Conservation (phyloP, 2,888 invertebrate genomes). For the Selenia dentaria region DNA sequence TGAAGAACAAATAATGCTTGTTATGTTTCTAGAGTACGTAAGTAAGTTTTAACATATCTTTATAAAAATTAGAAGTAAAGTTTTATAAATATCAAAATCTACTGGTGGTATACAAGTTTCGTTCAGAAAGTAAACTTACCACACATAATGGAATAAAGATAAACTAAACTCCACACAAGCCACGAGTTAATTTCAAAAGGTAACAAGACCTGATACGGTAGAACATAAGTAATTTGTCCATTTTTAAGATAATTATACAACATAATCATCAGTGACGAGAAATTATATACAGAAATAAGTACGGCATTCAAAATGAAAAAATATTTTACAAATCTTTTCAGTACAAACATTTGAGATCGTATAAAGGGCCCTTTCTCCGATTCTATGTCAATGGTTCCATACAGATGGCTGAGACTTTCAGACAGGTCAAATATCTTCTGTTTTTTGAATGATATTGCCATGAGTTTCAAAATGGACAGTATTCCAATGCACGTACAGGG, state of each 20-base stretch:
- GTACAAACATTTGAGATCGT: conserved; percentile 43
- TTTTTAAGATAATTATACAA: conserved; percentile 47
- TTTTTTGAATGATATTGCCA: conserved; percentile 39
- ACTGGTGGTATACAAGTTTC: no score
- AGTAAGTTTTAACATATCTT: no score
- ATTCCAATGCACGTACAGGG: conserved; percentile 57
- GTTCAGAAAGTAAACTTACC: conserved; percentile 59
- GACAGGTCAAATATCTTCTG: conserved; percentile 49
- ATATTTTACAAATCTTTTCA: conserved; percentile 56
- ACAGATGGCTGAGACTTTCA: conserved; percentile 43
- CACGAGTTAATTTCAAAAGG: conserved; percentile 61
- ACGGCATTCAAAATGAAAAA: conserved; percentile 60
- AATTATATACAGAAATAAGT: conserved; percentile 66
- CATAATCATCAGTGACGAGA: conserved; percentile 56
- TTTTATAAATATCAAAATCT: no score
- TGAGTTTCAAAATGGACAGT: conserved; percentile 52
- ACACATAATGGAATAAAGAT: conserved; percentile 47
- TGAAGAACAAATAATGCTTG: no score
- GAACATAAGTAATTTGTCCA: conserved; percentile 41
- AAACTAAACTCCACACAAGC: conserved; percentile 56
- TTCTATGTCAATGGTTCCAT: conserved; percentile 44
- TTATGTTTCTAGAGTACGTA: no score
- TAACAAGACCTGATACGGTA: conserved; percentile 61
- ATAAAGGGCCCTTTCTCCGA: conserved; percentile 42
- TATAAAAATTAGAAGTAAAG: no score